Percentiles rank a stretch among this genome's conserved stretches.
Conservation (phyloP, 1,140 invertebrate genomes). For the Tachypleus tridentatus region DNA sequence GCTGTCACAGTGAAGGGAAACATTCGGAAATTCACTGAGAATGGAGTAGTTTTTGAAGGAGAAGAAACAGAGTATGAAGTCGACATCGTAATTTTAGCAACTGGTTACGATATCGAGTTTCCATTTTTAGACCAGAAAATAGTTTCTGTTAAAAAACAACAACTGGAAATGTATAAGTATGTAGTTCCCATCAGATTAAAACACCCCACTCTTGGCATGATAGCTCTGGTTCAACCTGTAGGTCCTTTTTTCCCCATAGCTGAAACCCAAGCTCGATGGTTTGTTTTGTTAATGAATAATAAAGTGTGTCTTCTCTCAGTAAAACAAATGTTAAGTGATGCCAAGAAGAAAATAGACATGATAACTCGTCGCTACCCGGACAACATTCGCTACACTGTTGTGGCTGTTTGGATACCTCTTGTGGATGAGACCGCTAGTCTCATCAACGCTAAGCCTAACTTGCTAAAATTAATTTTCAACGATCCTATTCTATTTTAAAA, state of each 20-base stretch:
- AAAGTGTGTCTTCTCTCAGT: slow-evolving; percentile 23
- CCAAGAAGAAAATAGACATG: slow-evolving; percentile 18
- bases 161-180: too few species aligned
- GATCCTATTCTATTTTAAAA: slow-evolving; percentile 31
- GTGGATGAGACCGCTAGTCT: slow-evolving; percentile 29
- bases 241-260: slow-evolving; percentile 16
- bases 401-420: slow-evolving; percentile 19
- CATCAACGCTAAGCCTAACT: slow-evolving; percentile 30
- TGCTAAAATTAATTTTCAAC: slow-evolving; percentile 28
- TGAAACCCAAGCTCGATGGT: slow-evolving; percentile 17
- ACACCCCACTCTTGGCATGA: slow-evolving; percentile 17
- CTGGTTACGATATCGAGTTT: too few species aligned
- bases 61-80: too few species aligned
- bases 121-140: too few species aligned
- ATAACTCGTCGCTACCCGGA: slow-evolving; percentile 26
- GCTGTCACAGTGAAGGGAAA: too few species aligned
- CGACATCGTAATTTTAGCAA: too few species aligned
- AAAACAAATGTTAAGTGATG: slow-evolving; percentile 7
- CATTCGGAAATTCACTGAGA: too few species aligned
- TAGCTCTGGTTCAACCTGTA: slow-evolving; percentile 14
- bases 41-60: too few species aligned
- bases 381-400: slow-evolving; percentile 23
- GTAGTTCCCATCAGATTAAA: too few species aligned
- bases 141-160: too few species aligned
- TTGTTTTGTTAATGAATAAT: slow-evolving; percentile 21